Evolutionary conservation across 2,113 vertebrate species (phyloP).

Genomic region (Centropristis striata): DNA sequence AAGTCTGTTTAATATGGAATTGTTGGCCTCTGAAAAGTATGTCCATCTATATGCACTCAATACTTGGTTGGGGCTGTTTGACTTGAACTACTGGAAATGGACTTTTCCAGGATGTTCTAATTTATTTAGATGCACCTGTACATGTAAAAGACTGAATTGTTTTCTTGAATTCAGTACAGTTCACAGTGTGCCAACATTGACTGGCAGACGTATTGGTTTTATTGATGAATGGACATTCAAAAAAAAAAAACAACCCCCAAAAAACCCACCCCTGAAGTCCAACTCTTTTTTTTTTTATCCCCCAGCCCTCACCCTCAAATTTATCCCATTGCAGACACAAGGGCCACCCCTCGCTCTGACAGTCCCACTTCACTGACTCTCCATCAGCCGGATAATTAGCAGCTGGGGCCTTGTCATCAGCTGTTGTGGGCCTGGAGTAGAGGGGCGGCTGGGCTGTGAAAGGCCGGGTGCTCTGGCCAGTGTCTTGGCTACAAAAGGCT

Average conservation of each 20-base stretch:
- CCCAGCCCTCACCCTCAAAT: slow-evolving; percentile 35
- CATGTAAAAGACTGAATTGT: not conserved
- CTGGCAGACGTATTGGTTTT: slow-evolving; percentile 5
- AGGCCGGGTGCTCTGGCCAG: slow-evolving; percentile 72
- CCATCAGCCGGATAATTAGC: slow-evolving; percentile 85
- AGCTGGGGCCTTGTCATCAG: slow-evolving; percentile 80
- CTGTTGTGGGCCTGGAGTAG: slow-evolving; percentile 73
- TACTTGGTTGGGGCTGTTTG: no score
- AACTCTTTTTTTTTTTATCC: slow-evolving; percentile 50
- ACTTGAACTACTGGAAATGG: no score
- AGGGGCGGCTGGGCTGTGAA: slow-evolving; percentile 68
- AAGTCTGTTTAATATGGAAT: no score
- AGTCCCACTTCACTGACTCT: slow-evolving; percentile 82
- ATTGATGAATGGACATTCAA: not conserved
- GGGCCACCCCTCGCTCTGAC: slow-evolving; percentile 73
- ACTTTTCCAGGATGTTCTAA: no score
- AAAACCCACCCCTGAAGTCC: slow-evolving; percentile 12
- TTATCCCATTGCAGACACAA: slow-evolving; percentile 68
- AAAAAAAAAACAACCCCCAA: no score
- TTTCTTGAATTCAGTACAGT: not conserved
- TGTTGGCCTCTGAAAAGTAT: no score
- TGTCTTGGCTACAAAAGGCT: slow-evolving; percentile 79
- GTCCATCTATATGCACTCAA: no score
- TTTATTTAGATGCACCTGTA: no score
- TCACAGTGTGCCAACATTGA: slow-evolving; percentile 15